These are phyloP conservation scores for Cataglyphis cursor DNA, from an alignment of 2,888 invertebrate genomes.

Conservation along the genomic window DNA sequence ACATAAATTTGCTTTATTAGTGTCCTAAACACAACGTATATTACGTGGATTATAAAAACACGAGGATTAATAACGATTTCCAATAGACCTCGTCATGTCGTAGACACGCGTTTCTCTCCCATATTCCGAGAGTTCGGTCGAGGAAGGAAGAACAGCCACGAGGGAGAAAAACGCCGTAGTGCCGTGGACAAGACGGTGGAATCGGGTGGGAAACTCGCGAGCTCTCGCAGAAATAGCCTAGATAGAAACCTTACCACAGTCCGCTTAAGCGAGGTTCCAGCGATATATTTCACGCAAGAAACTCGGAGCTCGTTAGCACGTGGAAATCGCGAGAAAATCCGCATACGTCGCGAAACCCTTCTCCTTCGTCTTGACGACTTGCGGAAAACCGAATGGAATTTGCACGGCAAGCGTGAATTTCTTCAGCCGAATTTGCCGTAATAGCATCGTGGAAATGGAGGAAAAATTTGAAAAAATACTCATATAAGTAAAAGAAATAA, in stretches of 20 bases:
- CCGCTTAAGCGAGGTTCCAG: conserved; percentile 68
- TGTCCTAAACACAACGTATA: not conserved
- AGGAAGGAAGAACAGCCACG: conserved; percentile 27
- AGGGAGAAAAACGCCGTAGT: conserved; percentile 8
- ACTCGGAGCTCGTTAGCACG: conserved; percentile 78
- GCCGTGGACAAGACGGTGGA: conserved; percentile 39
- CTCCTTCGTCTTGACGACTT: conserved; percentile 18
- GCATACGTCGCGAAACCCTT: conserved; percentile 34
- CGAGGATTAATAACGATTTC: conserved; percentile 3
- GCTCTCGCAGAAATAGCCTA: conserved; percentile 76
- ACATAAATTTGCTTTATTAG: not conserved
- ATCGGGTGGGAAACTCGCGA: conserved; percentile 56
- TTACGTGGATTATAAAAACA: not conserved
- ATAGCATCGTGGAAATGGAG: not conserved
- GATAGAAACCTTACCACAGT: conserved; percentile 80
- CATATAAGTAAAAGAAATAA: not conserved
- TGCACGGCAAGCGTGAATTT: conserved; percentile 28
- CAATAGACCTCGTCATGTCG: conserved; percentile 12
- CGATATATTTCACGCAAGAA: conserved; percentile 73
- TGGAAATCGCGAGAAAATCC: conserved; percentile 59
- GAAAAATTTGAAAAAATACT: not conserved
- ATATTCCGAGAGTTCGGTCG: conserved; percentile 1
- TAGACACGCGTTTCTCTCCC: conserved; percentile 8
- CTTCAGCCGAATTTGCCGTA: not conserved
- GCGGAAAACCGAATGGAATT: conserved; percentile 36